phyloP scores from a whole-genome alignment of 2,113 vertebrate genomes.

The Scophthalmus maximus region DNA sequence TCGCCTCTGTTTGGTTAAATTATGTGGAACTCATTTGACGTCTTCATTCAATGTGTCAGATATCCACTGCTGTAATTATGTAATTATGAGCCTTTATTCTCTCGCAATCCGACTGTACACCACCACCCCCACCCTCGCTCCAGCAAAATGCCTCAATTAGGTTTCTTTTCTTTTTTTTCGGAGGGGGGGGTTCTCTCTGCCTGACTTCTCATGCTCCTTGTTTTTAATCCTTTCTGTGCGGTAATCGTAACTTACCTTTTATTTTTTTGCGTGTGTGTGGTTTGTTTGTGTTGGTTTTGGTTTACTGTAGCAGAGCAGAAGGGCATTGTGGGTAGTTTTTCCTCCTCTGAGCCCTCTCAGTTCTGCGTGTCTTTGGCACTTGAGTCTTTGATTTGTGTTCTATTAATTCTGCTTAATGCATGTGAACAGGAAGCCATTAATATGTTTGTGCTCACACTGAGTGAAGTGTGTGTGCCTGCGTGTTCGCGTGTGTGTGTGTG shows the following conservation, averaged over 20 bases:
- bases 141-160: conserved; percentile 67
- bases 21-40: conserved; percentile 85
- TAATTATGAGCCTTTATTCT: conserved; percentile 85
- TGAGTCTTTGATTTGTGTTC: conserved; percentile 31
- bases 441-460: conserved; percentile 39
- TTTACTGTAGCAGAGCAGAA: conserved; percentile 14
- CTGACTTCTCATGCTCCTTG: conserved; percentile 34
- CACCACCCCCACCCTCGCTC: conserved; percentile 34
- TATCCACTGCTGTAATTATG: conserved; percentile 86
- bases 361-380: background rate
- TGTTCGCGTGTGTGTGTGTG: conserved; percentile 1
- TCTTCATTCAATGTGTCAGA: conserved; percentile 83
- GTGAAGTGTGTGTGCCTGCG: conserved; percentile 16
- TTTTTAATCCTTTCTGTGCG: conserved; percentile 37
- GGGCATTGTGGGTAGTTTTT: conserved; percentile 37
- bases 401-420: conserved; percentile 32
- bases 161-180: conserved; percentile 18
- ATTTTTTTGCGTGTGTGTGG: conserved; percentile 12
- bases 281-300: conserved; percentile 11
- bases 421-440: conserved; percentile 29
- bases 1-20: conserved; percentile 86
- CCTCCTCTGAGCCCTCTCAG: background rate
- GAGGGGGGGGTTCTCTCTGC: conserved; percentile 1
- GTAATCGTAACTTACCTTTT: conserved; percentile 33
- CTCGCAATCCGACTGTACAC: conserved; percentile 66